Conservation (phyloP, 2,113 vertebrate species). For the Xiphophorus maculatus region DNA sequence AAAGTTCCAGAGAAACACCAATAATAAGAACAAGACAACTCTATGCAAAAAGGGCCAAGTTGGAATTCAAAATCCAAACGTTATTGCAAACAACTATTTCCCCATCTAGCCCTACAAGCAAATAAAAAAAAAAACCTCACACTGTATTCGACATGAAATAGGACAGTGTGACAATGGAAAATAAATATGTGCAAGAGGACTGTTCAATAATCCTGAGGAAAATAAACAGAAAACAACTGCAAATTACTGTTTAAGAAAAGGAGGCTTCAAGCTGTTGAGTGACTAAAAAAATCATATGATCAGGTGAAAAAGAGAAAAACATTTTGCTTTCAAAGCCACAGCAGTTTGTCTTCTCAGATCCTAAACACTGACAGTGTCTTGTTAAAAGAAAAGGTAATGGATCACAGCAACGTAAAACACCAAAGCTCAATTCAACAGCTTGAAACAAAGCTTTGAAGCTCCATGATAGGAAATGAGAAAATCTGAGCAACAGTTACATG, state of each 20-base stretch:
- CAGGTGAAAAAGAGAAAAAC: background rate
- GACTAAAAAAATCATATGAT: background rate
- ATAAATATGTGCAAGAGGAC: background rate
- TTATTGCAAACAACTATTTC: background rate
- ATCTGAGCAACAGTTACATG: background rate
- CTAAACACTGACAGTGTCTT: background rate
- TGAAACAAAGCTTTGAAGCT: constrained; percentile 9
- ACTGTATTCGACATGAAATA: background rate
- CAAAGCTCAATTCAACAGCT: background rate
- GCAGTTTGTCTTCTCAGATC: background rate
- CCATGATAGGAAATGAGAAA: background rate
- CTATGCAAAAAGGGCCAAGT: background rate
- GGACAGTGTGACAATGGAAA: background rate
- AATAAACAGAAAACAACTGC: background rate
- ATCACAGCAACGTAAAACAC: background rate
- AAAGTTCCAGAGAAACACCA: background rate
- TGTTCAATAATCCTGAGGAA: background rate
- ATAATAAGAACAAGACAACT: background rate
- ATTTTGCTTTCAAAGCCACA: background rate
- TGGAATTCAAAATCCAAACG: background rate
- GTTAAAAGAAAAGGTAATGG: background rate
- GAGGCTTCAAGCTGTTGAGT: background rate
- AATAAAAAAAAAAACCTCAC: background rate
- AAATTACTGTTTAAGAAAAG: background rate
- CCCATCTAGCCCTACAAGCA: too few species aligned